Evolutionary conservation across 1,140 invertebrate genomes (phyloP).

Genomic region (Drosophila ohnishii): DNA sequence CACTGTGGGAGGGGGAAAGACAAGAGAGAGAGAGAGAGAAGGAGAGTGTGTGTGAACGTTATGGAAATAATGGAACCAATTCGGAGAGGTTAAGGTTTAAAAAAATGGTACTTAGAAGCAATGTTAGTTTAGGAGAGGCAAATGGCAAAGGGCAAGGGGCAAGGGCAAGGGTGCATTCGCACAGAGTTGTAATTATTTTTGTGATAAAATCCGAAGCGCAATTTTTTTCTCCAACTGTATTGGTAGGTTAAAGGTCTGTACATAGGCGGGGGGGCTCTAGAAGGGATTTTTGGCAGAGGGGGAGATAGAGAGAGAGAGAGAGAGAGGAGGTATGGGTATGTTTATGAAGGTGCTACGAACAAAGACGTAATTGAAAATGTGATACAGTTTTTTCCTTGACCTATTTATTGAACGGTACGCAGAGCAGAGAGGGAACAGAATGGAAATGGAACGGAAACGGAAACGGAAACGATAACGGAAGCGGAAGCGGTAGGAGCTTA

Average conservation of each 20-base stretch:
- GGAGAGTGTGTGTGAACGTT: slow-evolving; percentile 14
- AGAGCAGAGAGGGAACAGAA: slow-evolving; percentile 12
- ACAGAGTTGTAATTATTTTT: slow-evolving; percentile 78
- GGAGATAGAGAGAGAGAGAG: background rate
- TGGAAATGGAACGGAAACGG: slow-evolving; percentile 1
- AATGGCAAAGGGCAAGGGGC: background rate
- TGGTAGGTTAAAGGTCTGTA: slow-evolving; percentile 60
- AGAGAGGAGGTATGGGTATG: slow-evolving; percentile 42
- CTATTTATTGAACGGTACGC: slow-evolving; percentile 69
- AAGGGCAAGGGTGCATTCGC: slow-evolving; percentile 21
- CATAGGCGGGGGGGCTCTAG: slow-evolving; percentile 4
- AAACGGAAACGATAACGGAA: background rate
- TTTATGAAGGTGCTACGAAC: slow-evolving; percentile 82
- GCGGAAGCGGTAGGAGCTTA: slow-evolving; percentile 42
- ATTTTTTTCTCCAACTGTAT: slow-evolving; percentile 77
- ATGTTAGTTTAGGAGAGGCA: slow-evolving; percentile 57
- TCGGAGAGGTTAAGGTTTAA: slow-evolving; percentile 50
- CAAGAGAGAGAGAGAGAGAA: slow-evolving; percentile 4
- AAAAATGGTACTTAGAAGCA: slow-evolving; percentile 59
- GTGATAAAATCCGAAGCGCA: slow-evolving; percentile 80
- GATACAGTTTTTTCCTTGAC: slow-evolving; percentile 82
- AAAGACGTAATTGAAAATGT: slow-evolving; percentile 83
- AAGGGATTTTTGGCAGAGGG: background rate
- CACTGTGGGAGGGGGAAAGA: slow-evolving; percentile 12
- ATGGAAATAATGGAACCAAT: slow-evolving; percentile 70